Evolutionary conservation across 2,888 invertebrate species (phyloP).

Genomic region (Lordiphosa andalusiaca): DNA sequence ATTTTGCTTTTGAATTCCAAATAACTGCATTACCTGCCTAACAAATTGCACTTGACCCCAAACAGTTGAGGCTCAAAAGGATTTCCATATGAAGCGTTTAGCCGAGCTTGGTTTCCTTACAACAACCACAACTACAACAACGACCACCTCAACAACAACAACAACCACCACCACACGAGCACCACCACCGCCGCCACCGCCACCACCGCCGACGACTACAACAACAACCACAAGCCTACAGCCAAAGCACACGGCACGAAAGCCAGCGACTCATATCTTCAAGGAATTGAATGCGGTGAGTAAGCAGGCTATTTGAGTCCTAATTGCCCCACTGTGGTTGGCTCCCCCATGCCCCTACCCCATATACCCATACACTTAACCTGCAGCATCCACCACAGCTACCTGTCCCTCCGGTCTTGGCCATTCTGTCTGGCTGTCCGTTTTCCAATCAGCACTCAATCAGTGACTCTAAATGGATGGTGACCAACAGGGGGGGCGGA

Average conservation of each 20-base stretch:
- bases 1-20: neutral
- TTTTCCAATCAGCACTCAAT: slow-evolving; percentile 75
- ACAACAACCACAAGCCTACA: slow-evolving; percentile 79
- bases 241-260: slow-evolving; percentile 72
- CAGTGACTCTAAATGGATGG: slow-evolving; percentile 45
- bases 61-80: slow-evolving; percentile 92
- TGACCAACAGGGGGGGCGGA: slow-evolving; percentile 16
- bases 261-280: slow-evolving; percentile 71
- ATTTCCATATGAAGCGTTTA: slow-evolving; percentile 86
- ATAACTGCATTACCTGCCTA: slow-evolving; percentile 9
- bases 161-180: slow-evolving; percentile 65
- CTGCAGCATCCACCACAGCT: slow-evolving; percentile 41
- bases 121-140: slow-evolving; percentile 80
- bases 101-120: slow-evolving; percentile 81
- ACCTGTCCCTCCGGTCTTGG: slow-evolving; percentile 14
- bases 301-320: slow-evolving; percentile 31
- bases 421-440: slow-evolving; percentile 44
- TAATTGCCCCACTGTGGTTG: slow-evolving; percentile 47
- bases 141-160: slow-evolving; percentile 82
- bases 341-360: slow-evolving; percentile 10
- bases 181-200: slow-evolving; percentile 63
- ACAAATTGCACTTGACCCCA: slow-evolving; percentile 1
- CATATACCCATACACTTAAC: slow-evolving; percentile 30
- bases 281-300: slow-evolving; percentile 60
- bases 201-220: slow-evolving; percentile 72